A percentile compares a stretch with the other conserved stretches of the same genome.
phyloP scores from a whole-genome alignment of 2,888 invertebrate genomes.

The Cheiracanthium punctorium region DNA sequence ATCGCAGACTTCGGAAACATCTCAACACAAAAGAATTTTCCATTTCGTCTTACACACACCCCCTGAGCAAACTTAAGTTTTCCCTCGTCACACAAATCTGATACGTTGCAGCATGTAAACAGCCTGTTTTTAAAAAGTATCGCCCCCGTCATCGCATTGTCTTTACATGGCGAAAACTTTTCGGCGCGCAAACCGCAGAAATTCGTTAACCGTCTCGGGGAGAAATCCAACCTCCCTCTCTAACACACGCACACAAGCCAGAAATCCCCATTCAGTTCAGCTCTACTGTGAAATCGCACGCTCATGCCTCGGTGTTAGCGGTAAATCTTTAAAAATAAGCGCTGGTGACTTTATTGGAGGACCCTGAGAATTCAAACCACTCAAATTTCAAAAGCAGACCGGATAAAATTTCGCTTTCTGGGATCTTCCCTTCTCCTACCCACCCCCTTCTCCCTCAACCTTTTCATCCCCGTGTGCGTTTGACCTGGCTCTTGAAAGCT shows the following conservation, averaged over 20 bases:
- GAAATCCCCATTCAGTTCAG: background rate
- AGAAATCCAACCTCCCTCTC: background rate
- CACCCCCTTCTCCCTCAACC: background rate
- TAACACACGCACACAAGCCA: no score
- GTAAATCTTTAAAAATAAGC: background rate
- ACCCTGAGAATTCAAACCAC: conserved; percentile 1
- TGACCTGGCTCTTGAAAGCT: conserved; percentile 44
- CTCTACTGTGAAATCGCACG: background rate
- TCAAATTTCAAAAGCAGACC: conserved; percentile 3
- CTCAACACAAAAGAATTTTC: no score
- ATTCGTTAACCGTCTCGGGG: background rate
- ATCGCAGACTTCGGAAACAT: no score
- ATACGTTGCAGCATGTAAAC: no score
- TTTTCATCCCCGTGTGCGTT: background rate
- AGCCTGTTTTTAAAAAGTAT: background rate
- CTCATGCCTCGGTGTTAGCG: background rate
- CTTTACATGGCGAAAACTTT: conserved; percentile 1
- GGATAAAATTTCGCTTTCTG: conserved; percentile 7
- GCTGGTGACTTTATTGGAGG: conserved; percentile 6
- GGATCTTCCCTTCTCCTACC: background rate
- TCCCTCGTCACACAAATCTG: no score
- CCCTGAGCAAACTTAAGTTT: no score
- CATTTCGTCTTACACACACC: no score
- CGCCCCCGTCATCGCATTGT: background rate
- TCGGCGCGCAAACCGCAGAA: background rate